Base-by-base conservation (phyloP, 1,140 invertebrate species). In the Meteorus sp. region DNA sequence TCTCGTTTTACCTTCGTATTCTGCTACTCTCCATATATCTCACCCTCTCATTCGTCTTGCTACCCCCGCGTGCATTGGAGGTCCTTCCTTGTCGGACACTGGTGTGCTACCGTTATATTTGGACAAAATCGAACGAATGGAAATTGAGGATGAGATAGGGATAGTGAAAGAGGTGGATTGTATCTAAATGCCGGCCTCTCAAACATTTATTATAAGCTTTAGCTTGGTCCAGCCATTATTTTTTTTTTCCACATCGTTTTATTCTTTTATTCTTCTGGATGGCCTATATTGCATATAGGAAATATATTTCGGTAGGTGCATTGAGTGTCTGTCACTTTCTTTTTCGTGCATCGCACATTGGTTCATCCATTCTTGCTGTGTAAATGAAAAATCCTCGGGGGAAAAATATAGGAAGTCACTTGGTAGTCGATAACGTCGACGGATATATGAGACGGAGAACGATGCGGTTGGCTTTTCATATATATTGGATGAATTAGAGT, bases 131-230 rank as follows among this genome's bases (percentile, higher is more conserved):
- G 73, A 75, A 72, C 56, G 59, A 65, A 58, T 61, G 66, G 61
- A 53, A 63, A 57, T 56, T 53, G 33, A 33, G 45, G 37, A n/a
- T n/a, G n/a, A n/a, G n/a, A n/a, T n/a, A n/a, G n/a, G n/a, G n/a
- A n/a, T n/a, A n/a, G 25, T 56, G 33, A 44, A 55, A 54, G 43
- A 33, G 47, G 48, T 22, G 22, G n/a, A 9, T 55, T 55, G 60
- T 62, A 64, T 62, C 66, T 71, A 71, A 71, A 71, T 63, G 66
- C 58, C 37, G n/a, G 54, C 60, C 69, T 64, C 69, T 70, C 62
- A 65, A 71, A 70, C 70, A 72, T 73, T 72, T 72, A 73, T 75
- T 72, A 75, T 75, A 73, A 72, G 71, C 73, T 72, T 71, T 70
- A 69, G 63, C 64, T 55, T 59, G 60, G 56, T 59, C 61, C 54